These are phyloP conservation scores for Turritopsis dohrnii DNA, from an alignment of 30 jellyfish, hydroid and myxozoan genomes.

Conservation along the genomic window DNA sequence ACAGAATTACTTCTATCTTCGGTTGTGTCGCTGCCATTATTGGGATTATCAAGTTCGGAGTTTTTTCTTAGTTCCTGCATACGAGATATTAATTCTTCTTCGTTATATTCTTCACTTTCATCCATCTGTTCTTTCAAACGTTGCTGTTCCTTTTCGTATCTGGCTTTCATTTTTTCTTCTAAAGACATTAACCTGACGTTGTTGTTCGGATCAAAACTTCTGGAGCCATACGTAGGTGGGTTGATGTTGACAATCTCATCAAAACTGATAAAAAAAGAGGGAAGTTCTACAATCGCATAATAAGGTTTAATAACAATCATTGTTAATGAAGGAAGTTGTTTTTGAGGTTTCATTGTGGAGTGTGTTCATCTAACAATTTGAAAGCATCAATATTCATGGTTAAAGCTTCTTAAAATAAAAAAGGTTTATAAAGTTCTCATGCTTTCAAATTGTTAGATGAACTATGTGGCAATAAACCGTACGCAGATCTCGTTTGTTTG, in stretches of 20 bases:
- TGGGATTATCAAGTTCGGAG: not conserved
- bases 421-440: too few species aligned
- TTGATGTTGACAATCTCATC: not conserved
- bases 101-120: not conserved
- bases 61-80: not conserved
- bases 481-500: too few species aligned
- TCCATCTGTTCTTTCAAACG: conserved; percentile 12
- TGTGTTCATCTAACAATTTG: too few species aligned
- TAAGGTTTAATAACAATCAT: too few species aligned
- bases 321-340: too few species aligned
- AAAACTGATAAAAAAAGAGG: not conserved
- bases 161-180: conserved; percentile 3
- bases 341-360: too few species aligned
- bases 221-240: not conserved
- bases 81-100: not conserved
- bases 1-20: not conserved
- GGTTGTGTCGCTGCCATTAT: not conserved
- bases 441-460: too few species aligned
- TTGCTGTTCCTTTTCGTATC: conserved; percentile 8
- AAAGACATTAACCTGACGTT: not conserved
- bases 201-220: not conserved
- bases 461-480: too few species aligned
- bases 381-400: too few species aligned
- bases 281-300: too few species aligned
- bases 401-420: too few species aligned